Evolutionary conservation across 2,888 invertebrate species (phyloP), one percentile per base, ranked within the genome.

Genomic region (Amiota minor): DNA sequence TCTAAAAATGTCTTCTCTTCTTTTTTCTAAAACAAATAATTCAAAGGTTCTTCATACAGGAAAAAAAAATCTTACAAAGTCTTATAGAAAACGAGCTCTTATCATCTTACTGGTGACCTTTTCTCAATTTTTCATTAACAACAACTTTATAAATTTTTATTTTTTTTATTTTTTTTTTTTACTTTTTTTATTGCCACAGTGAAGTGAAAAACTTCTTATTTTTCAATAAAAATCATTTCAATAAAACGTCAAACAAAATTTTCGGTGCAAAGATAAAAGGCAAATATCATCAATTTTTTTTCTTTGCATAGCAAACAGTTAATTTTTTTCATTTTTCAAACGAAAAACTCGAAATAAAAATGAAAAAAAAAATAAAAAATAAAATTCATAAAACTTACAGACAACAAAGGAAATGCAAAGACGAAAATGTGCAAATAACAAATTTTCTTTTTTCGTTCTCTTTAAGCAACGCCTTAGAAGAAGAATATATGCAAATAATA

Each of bases 401-500:
- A 70, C n/a, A 45, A 46, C 59, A 59, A 56, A 45, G 18, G 12
- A 45, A 70, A 59, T 12, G n/a, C 59, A 59, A 67, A 47, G 20
- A 59, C 18, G 11, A 23, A 70, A 49, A 14, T 49, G 65, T 55
- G 72, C 72, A 72, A 72, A 56, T 49, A 68, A 68, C 67, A 53
- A 49, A 11, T 59, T 18, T 59, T 59, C 1, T 62, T 62, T 23
- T 62, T 35, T 45, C 35, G 3, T 35, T 62, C 18, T 68, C 23
- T 50, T 12, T 70, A 35, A 35, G 35, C 35, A 35, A 35, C 35
- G 35, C 35, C 35, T 35, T 35, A 35, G 6, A 35, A 35, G 35
- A 35, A 11, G 73, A 61, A 71, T 59, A 12, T 64, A 74, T 69
- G 79, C 79, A 82, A 82, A 78, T 47, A 16, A 82, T 79, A 69